Percentiles rank a stretch among this genome's conserved stretches.
phyloP scores from a whole-genome alignment of 1,140 invertebrate genomes.

The Pseudomyrmex pallidus region DNA sequence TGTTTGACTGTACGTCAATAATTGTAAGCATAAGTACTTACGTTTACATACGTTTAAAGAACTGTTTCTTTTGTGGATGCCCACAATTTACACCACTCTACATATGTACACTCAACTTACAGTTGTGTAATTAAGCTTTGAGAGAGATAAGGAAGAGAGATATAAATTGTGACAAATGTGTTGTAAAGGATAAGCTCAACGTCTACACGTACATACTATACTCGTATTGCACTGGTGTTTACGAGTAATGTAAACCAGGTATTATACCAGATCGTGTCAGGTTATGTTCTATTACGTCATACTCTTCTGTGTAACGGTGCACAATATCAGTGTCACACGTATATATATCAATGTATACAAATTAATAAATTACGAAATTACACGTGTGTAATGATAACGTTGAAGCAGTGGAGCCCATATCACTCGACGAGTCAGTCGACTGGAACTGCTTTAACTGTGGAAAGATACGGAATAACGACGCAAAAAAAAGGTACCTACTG shows the following conservation, averaged over 20 bases:
- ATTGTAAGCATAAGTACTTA: too few relatives aligned
- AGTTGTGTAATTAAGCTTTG: too few relatives aligned
- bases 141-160: too few relatives aligned
- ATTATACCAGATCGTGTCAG: background rate
- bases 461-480: background rate
- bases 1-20: too few relatives aligned
- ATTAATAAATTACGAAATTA: constrained; percentile 54
- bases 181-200: too few relatives aligned
- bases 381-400: constrained; percentile 32
- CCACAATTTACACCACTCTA: too few relatives aligned
- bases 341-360: constrained; percentile 24
- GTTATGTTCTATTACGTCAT: constrained; percentile 31
- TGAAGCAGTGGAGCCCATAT: background rate
- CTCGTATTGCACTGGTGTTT: background rate
- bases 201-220: too few relatives aligned
- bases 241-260: background rate
- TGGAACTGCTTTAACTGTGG: constrained; percentile 2
- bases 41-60: too few relatives aligned
- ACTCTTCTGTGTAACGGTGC: background rate
- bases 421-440: background rate
- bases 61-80: too few relatives aligned
- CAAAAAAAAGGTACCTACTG: background rate
- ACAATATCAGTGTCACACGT: background rate
- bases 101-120: too few relatives aligned
- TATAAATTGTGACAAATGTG: too few relatives aligned